Percentiles rank a stretch among this genome's conserved stretches.
Evolutionary conservation across 2,113 vertebrate genomes (phyloP).

Genomic region (Petroica traversi): DNA sequence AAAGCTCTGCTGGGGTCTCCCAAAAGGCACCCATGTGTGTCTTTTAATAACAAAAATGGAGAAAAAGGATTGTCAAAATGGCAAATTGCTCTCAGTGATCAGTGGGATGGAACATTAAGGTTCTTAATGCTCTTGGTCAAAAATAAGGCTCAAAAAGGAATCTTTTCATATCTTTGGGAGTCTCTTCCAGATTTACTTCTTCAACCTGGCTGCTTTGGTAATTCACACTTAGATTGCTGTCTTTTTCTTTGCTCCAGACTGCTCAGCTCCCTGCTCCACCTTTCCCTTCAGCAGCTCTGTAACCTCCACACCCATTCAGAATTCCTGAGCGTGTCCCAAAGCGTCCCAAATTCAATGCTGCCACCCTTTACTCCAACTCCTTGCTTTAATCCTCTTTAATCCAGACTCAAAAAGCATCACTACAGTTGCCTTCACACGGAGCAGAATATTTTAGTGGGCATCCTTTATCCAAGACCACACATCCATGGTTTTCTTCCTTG

Average conservation of each 20-base stretch:
- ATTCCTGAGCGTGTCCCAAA: not conserved
- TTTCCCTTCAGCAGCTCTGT: not conserved
- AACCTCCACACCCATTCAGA: not conserved
- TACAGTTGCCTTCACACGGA: not conserved
- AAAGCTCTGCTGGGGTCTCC: not conserved
- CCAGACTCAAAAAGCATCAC: not conserved
- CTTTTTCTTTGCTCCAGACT: not conserved
- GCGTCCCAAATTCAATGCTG: not conserved
- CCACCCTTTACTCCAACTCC: not conserved
- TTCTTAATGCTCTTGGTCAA: not conserved
- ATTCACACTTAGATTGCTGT: not conserved
- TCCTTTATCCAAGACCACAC: not conserved
- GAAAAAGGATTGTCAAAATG: not conserved
- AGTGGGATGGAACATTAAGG: not conserved
- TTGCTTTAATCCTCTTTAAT: not conserved
- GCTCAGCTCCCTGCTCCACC: not conserved
- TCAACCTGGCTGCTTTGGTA: not conserved
- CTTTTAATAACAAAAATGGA: not conserved
- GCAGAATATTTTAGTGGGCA: not conserved
- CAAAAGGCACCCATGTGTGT: not conserved
- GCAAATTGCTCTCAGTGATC: not conserved
- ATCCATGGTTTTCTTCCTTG: not conserved
- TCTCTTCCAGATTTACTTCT: not conserved
- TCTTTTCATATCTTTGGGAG: not conserved
- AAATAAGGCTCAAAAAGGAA: not conserved